Evolutionary conservation across 2,888 invertebrate genomes (phyloP), one percentile per base, ranked within the genome.

Genomic region (Phyllotreta striolata): DNA sequence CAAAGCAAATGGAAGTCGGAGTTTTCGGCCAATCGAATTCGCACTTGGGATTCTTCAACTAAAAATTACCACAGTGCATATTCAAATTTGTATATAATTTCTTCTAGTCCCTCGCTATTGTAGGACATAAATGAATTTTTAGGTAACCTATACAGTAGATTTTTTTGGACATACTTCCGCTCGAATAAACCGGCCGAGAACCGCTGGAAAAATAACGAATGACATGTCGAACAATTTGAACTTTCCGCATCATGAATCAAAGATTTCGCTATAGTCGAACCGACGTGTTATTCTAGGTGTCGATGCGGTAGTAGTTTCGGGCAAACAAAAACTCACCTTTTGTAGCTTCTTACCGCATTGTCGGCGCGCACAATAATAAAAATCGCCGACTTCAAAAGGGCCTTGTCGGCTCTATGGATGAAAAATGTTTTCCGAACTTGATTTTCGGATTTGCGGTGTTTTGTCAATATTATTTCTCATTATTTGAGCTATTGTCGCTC

Each of bases 241-340:
- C 68, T 73, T 75, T 75, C 72, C 73, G 70, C 73, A 72, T 74
- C 74, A 75, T 74, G 74, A 75, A 76, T 62, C 71, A 63, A 67
- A 69, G 60, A 56, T 72, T 71, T 68, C 64, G 67, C 47, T 64
- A 64, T 24, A 1, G 24, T 24, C 24, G 9, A 1, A 65, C 66
- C 73, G 72, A 70, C 74, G 68, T 72, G 72, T 72, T 66, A 60
- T 64, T 69, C 71, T 70, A 74, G 75, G 73, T 73, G 73, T 72
- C 73, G 73, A 69, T 66, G 24, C 70, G 69, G 68, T 70, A 72
- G 70, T 70, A 74, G 71, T 71, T 73, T 72, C 72, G 70, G 66
- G 64, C 71, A 24, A 74, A 74, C 73, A 74, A 72, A 73, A 73
- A 72, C 58, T 24, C 70, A 71, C 71, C 75, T 75, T 72, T 72